Evolutionary conservation across 2,888 invertebrate genomes (phyloP).

Genomic region (Plebejus argus): DNA sequence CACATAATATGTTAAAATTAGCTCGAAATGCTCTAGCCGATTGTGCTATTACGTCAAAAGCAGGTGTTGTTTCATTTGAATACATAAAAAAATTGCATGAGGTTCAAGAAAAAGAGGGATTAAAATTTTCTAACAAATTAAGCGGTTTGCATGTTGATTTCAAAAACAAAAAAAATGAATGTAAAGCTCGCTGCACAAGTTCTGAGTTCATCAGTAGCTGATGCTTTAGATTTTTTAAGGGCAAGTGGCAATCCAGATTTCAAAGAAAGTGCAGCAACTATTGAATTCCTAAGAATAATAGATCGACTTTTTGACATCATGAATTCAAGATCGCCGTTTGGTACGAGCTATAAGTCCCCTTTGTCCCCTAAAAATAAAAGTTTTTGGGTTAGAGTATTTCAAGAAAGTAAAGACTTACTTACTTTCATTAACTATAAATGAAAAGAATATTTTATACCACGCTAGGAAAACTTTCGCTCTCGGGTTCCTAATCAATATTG

Average conservation of each 20-base stretch:
- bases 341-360: neutral
- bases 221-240: neutral
- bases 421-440: neutral
- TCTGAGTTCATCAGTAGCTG: neutral
- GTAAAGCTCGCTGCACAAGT: neutral
- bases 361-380: neutral
- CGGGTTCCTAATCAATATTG: neutral
- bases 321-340: neutral
- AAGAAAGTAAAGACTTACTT: neutral
- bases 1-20: neutral
- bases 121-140: neutral
- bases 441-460: neutral
- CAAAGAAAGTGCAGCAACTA: neutral
- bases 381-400: neutral
- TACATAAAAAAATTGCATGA: neutral
- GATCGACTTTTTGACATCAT: neutral
- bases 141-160: neutral
- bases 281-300: neutral
- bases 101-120: neutral
- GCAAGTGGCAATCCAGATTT: neutral
- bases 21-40: neutral
- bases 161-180: neutral
- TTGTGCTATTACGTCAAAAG: neutral
- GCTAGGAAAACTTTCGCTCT: neutral
- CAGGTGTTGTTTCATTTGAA: neutral